Conservation (phyloP, 2,797 vertebrate species). For the Antennarius maculatus region DNA sequence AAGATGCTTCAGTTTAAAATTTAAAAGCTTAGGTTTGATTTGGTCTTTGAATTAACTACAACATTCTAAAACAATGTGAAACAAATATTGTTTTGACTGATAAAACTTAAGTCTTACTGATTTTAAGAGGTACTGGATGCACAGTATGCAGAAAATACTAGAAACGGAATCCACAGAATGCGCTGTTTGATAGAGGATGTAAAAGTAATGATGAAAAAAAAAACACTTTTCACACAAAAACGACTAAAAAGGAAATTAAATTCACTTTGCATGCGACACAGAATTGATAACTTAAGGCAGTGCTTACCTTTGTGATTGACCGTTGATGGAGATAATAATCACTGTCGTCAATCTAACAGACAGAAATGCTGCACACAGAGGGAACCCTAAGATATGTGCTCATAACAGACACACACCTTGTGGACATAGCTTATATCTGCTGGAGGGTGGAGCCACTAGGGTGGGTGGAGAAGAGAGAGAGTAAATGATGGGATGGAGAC, state of each 20-base stretch:
- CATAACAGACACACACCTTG: slow-evolving; percentile 86
- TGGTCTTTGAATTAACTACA: neutral
- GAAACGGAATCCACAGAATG: neutral
- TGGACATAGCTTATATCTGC: slow-evolving; percentile 93
- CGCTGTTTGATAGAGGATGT: neutral
- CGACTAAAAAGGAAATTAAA: neutral
- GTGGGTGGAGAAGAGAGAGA: slow-evolving; percentile 48
- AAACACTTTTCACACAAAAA: slow-evolving; percentile 4
- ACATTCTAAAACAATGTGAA: neutral
- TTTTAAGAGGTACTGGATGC: neutral
- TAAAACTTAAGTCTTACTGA: neutral
- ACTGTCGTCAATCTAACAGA: slow-evolving; percentile 53
- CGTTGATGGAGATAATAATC: slow-evolving; percentile 66
- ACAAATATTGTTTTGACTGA: neutral
- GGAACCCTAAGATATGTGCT: slow-evolving; percentile 80
- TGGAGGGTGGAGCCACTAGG: slow-evolving; percentile 88
- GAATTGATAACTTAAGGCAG: neutral
- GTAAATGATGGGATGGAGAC: slow-evolving; percentile 40
- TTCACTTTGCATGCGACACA: neutral
- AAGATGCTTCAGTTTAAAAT: neutral
- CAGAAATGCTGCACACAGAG: slow-evolving; percentile 49
- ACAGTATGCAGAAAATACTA: neutral
- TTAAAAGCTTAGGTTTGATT: neutral
- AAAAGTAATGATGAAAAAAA: neutral
- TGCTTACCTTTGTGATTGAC: slow-evolving; percentile 71